Evolutionary conservation across 2,113 vertebrate species (phyloP).

Genomic region (Pelusios castaneus): DNA sequence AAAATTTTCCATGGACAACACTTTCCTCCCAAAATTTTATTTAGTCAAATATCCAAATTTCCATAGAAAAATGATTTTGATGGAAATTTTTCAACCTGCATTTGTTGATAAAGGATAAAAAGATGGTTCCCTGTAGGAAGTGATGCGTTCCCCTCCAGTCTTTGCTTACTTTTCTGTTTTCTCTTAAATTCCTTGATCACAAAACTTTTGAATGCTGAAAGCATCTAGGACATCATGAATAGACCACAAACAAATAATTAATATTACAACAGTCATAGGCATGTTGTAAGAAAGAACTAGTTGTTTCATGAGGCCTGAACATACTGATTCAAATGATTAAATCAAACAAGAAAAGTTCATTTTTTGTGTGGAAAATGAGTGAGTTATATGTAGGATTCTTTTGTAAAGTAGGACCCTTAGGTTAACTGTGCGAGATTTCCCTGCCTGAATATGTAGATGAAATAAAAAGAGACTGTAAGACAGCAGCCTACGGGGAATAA

Average conservation of each 20-base stretch:
- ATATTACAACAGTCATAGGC: background rate
- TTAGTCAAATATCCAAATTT: background rate
- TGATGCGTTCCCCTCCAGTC: background rate
- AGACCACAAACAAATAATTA: background rate
- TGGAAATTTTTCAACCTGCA: background rate
- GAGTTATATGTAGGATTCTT: background rate
- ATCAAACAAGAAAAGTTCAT: background rate
- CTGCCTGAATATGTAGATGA: background rate
- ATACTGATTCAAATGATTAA: background rate
- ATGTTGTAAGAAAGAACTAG: background rate
- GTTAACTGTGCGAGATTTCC: background rate
- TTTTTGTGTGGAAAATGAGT: background rate
- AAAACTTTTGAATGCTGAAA: background rate
- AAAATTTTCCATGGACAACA: background rate
- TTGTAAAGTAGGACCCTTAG: background rate
- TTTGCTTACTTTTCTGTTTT: slow-evolving; percentile 14
- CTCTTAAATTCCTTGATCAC: background rate
- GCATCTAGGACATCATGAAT: background rate
- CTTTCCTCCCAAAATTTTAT: background rate
- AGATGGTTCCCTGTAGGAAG: background rate
- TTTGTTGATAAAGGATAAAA: slow-evolving; percentile 1
- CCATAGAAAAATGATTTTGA: background rate
- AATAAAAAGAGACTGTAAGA: background rate
- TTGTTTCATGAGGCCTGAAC: background rate
- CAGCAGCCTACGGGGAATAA: background rate